Evolutionary conservation across 2,888 invertebrate species (phyloP), one percentile per base, ranked within the genome.

Genomic region (Emesis castigata): DNA sequence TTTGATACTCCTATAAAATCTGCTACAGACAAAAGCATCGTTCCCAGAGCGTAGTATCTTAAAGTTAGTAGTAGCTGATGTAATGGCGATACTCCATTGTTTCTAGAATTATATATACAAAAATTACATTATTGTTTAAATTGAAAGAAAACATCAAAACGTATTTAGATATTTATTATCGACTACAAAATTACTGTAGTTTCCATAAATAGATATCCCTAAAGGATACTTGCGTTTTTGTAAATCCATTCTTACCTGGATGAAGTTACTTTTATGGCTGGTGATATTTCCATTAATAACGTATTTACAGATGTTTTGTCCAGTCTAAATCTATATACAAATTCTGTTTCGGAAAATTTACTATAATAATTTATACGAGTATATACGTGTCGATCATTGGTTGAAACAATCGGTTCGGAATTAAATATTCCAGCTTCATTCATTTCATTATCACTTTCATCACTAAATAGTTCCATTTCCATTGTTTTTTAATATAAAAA

Each of bases 1-100:
- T 80, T 85, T 26, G 87, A 85, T 1, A 87, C 88, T 0, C 88
- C 87, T 7, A 85, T 66, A 73, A 85, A 88, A 34, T 88, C 86
- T 7, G 85, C 88, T 14, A 88, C 85, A 8, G 86, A 84, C 26
- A 82, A 14, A 0, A 86, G 71, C 87, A 86, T 86, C 18, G 87
- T 85, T 1, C 87, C 87, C 31, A 86, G 69, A 16, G 88, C 87
- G 75, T 86, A 88, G 74, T 85, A 87, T 7, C 87, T 53, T 16
- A 87, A 72, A 16, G 87, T 81, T 34, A 88, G 22, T 31, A 88
- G 61, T 0, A 88, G 48, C 44, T 86, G 85, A 70, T 86, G 86
- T 6, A 87, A 75, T 18, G 88, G 83, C 1, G 85, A 66, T 5
- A 87, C 72, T 14, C 85, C 86, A 75, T 84, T 64, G 77, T 86